phyloP scores from a whole-genome alignment of 2,888 invertebrate species.

The Allophyes oxyacanthae region DNA sequence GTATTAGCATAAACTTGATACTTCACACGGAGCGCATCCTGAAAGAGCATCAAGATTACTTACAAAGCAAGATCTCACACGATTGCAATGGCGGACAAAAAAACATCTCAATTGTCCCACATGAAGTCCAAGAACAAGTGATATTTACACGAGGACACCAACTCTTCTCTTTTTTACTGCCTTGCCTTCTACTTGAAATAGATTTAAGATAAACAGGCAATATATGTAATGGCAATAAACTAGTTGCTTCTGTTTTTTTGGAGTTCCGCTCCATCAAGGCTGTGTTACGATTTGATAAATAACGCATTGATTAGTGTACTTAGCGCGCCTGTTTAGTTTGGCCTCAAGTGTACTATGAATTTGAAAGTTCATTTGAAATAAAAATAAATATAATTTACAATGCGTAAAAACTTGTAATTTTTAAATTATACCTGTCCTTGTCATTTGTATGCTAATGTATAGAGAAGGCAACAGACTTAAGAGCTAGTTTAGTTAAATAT shows the following conservation, averaged over 20 bases:
- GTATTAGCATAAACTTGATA: too few relatives aligned
- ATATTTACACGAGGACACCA: slow-evolving; percentile 78
- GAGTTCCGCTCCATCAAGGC: slow-evolving; percentile 53
- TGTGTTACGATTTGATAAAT: slow-evolving; percentile 30
- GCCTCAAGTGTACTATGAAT: slow-evolving; percentile 45
- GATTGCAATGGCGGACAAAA: slow-evolving; percentile 27
- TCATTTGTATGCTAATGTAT: too few relatives aligned
- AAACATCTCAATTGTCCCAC: slow-evolving; percentile 46
- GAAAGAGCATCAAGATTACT: slow-evolving; percentile 31
- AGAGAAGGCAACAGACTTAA: too few relatives aligned
- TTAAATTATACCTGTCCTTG: too few relatives aligned
- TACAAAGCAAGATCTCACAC: not conserved
- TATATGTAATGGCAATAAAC: slow-evolving; percentile 15
- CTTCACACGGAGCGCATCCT: not conserved
- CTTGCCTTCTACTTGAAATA: slow-evolving; percentile 51
- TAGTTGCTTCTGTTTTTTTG: slow-evolving; percentile 28
- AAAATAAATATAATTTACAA: not conserved
- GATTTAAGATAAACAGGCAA: slow-evolving; percentile 30
- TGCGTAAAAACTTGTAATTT: too few relatives aligned
- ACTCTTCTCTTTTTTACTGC: slow-evolving; percentile 73
- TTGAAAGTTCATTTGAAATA: slow-evolving; percentile 41
- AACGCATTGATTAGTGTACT: slow-evolving; percentile 41
- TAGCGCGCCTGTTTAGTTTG: slow-evolving; percentile 39
- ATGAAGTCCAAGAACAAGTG: slow-evolving; percentile 76
- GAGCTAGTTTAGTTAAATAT: too few relatives aligned